phyloP scores from a whole-genome alignment of 1,140 invertebrate species.

The Diorhabda sublineata region DNA sequence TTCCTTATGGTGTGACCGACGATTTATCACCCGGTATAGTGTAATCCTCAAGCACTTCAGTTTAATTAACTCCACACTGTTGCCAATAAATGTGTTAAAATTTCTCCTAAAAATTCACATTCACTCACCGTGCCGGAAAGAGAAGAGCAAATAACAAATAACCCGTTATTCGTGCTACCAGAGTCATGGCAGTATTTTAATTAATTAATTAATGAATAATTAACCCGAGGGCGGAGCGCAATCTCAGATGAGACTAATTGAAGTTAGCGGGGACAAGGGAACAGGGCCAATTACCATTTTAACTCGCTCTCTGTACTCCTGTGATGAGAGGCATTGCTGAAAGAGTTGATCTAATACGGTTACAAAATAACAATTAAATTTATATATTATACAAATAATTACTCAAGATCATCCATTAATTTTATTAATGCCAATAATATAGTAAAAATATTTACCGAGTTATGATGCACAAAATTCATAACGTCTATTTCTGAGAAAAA shows the following conservation, averaged over 20 bases:
- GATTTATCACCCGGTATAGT: no score
- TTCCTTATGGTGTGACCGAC: no score
- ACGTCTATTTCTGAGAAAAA: no score
- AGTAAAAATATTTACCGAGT: no score
- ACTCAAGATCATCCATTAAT: no score
- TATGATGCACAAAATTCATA: no score
- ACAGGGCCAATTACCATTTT: constrained; percentile 10
- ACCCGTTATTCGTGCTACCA: neutral
- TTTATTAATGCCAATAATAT: no score
- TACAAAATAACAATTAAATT: no score
- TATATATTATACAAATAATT: no score
- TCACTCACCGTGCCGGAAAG: constrained; percentile 4
- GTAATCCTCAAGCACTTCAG: neutral
- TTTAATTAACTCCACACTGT: neutral
- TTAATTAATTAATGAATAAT: constrained; percentile 13
- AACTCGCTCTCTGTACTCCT: neutral
- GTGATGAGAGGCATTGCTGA: neutral
- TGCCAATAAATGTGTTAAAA: neutral
- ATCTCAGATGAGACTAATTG: constrained; percentile 12
- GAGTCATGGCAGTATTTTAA: constrained; percentile 6
- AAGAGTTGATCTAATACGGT: no score
- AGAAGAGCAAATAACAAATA: constrained; percentile 4
- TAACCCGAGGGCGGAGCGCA: constrained; percentile 12
- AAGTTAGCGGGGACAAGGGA: constrained; percentile 6
- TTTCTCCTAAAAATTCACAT: constrained; percentile 1